Conservation (phyloP, 2,888 invertebrate genomes). For the Synanthedon vespiformis region DNA sequence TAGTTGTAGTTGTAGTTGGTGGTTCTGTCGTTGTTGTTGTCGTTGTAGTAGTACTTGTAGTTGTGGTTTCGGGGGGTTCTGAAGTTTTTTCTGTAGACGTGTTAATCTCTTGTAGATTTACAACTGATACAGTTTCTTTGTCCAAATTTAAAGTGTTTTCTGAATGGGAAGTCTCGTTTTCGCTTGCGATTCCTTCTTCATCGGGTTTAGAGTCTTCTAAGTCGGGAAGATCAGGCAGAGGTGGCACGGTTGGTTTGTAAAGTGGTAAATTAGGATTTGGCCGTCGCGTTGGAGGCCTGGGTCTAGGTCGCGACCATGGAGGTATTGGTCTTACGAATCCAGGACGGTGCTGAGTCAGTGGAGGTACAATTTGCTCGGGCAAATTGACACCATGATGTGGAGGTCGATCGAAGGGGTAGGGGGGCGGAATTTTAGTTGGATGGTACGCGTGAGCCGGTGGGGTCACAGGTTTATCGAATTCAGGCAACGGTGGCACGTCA, state of each 20-base stretch:
- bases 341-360: conserved; percentile 66
- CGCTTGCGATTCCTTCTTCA: conserved; percentile 30
- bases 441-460: conserved; percentile 53
- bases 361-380: conserved; percentile 81
- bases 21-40: conserved; percentile 17
- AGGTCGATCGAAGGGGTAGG: conserved; percentile 83
- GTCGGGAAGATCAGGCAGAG: conserved; percentile 46
- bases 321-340: conserved; percentile 72
- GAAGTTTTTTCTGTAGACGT: conserved; percentile 27
- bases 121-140: conserved; percentile 15
- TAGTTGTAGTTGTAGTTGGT: conserved; percentile 14
- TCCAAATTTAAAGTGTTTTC: conserved; percentile 47
- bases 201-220: conserved; percentile 33
- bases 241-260: conserved; percentile 73
- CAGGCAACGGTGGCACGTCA: conserved; percentile 79
- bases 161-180: conserved; percentile 47
- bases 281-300: conserved; percentile 64
- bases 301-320: conserved; percentile 76
- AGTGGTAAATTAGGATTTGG: conserved; percentile 69
- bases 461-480: conserved; percentile 70
- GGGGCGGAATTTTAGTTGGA: conserved; percentile 71
- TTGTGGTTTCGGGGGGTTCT: conserved; percentile 17
- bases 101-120: conserved; percentile 21
- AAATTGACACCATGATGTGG: conserved; percentile 77
- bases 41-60: conserved; percentile 22